Conservation (phyloP, 2,888 invertebrate species). For the Ophion ventricosus region DNA sequence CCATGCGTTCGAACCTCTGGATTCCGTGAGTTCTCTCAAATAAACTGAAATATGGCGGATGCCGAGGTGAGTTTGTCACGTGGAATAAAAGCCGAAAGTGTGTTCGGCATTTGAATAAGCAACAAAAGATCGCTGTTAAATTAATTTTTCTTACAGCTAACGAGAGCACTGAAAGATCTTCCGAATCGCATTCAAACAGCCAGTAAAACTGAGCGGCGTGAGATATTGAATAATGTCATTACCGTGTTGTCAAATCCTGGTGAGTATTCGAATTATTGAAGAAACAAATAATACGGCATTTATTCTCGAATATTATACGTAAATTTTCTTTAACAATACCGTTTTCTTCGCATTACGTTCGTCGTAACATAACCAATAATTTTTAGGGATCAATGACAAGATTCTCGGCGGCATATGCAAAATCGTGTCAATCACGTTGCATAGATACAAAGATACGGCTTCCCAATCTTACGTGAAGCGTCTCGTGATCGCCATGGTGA, state of each 20-base stretch:
- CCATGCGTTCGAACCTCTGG: slow-evolving; percentile 5
- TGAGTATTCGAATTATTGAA: slow-evolving; percentile 81
- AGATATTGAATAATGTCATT: slow-evolving; percentile 88
- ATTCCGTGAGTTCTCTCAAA: slow-evolving; percentile 18
- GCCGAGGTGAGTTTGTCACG: slow-evolving; percentile 86
- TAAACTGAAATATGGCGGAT: slow-evolving; percentile 87
- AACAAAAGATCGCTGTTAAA: slow-evolving; percentile 9
- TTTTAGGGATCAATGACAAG: slow-evolving; percentile 90
- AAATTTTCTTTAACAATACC: not conserved
- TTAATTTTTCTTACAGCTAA: slow-evolving; percentile 84
- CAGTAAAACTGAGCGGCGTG: slow-evolving; percentile 88
- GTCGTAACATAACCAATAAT: slow-evolving; percentile 30
- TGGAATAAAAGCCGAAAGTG: slow-evolving; percentile 76
- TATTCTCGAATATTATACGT: not conserved
- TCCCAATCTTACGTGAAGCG: slow-evolving; percentile 91
- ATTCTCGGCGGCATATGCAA: slow-evolving; percentile 92
- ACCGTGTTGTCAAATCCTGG: slow-evolving; percentile 90
- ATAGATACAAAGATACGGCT: slow-evolving; percentile 91
- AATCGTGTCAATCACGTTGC: slow-evolving; percentile 90
- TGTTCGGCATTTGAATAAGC: slow-evolving; percentile 52
- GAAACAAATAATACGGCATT: not conserved
- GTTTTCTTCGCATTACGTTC: not conserved
- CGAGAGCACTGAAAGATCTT: slow-evolving; percentile 89
- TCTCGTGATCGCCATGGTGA: slow-evolving; percentile 87
- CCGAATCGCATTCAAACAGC: slow-evolving; percentile 90